Conservation (phyloP, 2,797 vertebrate species). For the Lycodopsis pacificus region DNA sequence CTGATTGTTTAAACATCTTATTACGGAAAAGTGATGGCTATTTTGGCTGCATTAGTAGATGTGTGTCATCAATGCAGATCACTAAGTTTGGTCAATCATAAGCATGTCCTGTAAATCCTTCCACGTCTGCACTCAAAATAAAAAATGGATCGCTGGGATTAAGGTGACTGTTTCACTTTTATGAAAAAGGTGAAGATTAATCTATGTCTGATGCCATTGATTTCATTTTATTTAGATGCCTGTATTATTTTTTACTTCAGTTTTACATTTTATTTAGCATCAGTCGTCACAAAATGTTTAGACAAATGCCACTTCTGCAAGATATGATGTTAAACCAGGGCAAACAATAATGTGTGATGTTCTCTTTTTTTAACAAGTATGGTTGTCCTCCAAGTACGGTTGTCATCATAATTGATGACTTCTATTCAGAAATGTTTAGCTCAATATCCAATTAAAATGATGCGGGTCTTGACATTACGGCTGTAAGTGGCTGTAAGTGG, state of each 20-base stretch:
- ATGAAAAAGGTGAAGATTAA: constrained; percentile 17
- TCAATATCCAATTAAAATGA: too few relatives aligned
- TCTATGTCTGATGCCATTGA: constrained; percentile 13
- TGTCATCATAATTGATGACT: not conserved
- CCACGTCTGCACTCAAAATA: constrained; percentile 11
- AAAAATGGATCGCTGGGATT: constrained; percentile 28
- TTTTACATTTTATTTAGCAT: constrained; percentile 18
- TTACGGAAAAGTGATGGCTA: not conserved
- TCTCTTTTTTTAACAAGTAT: not conserved
- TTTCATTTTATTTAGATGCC: not conserved
- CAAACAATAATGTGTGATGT: not conserved
- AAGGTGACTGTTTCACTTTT: constrained; percentile 28
- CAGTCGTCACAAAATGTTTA: constrained; percentile 1
- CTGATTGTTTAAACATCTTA: constrained; percentile 18
- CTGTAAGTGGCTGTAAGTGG: too few relatives aligned
- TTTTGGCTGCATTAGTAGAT: constrained; percentile 14
- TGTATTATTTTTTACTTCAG: not conserved
- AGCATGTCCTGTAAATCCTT: constrained; percentile 20
- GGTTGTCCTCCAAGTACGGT: not conserved
- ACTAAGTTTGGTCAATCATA: constrained; percentile 9
- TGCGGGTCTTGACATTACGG: too few relatives aligned
- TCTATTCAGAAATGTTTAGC: too few relatives aligned
- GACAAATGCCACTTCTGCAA: not conserved
- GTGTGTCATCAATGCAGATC: constrained; percentile 10
- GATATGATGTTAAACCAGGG: constrained; percentile 10